These are phyloP conservation scores for Lasioglossum vierecki DNA, from an alignment of 2,888 invertebrate species.

Conservation along the genomic window DNA sequence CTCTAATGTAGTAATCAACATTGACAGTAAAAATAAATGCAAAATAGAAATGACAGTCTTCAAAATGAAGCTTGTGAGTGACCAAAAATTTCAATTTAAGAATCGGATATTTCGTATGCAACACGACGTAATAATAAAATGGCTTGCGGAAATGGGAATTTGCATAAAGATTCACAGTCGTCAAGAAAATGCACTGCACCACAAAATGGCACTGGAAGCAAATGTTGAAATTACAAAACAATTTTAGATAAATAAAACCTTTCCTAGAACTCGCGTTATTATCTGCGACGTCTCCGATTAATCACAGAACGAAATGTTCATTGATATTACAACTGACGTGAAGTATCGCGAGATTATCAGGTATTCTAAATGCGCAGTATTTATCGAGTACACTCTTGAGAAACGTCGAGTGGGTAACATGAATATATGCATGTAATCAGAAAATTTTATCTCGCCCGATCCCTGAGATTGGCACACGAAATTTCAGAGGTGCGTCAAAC, in stretches of 20 bases:
- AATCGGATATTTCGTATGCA: too few relatives aligned
- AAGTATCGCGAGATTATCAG: neutral
- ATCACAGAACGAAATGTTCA: neutral
- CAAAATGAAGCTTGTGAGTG: too few relatives aligned
- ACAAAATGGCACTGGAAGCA: too few relatives aligned
- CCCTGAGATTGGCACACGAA: neutral
- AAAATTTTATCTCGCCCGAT: neutral
- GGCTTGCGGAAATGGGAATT: too few relatives aligned
- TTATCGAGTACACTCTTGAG: neutral
- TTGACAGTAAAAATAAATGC: too few relatives aligned
- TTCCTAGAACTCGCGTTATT: neutral
- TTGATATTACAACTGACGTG: neutral
- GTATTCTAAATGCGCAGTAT: conserved; percentile 6
- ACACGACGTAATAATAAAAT: too few relatives aligned
- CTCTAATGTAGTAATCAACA: too few relatives aligned
- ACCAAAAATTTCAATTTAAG: too few relatives aligned
- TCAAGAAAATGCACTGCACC: too few relatives aligned
- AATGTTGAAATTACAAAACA: too few relatives aligned
- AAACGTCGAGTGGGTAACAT: neutral
- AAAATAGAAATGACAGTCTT: too few relatives aligned
- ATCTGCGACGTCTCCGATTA: neutral
- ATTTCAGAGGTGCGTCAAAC: neutral
- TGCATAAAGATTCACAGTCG: too few relatives aligned
- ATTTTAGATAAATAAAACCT: neutral
- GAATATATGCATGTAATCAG: neutral